Evolutionary conservation across 2,797 vertebrate species (phyloP).

Genomic region (Gallinago nigripennis): DNA sequence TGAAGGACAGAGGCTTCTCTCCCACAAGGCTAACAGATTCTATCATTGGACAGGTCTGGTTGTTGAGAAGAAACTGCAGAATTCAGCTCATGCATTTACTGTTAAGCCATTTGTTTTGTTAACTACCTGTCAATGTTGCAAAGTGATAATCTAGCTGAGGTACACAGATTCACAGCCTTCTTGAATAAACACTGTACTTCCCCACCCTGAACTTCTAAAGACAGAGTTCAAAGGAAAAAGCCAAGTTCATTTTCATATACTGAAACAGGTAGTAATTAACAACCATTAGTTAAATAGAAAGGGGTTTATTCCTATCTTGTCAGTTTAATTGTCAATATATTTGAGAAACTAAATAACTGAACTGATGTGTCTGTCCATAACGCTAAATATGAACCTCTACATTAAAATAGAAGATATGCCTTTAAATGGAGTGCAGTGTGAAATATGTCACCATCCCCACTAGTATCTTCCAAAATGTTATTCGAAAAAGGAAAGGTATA

Average conservation of each 20-base stretch:
- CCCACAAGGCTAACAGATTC: background rate
- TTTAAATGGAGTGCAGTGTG: background rate
- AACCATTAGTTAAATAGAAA: background rate
- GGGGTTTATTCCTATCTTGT: background rate
- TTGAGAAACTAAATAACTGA: background rate
- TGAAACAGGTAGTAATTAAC: conserved; percentile 8
- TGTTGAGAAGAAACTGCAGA: conserved; percentile 49
- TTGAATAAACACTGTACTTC: conserved; percentile 74
- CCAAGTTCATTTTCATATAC: conserved; percentile 64
- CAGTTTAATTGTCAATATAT: background rate
- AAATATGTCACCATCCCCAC: background rate
- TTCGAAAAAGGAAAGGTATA: background rate
- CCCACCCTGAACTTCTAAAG: conserved; percentile 80
- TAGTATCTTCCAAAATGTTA: background rate
- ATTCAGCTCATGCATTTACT: conserved; percentile 34
- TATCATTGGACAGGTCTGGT: background rate
- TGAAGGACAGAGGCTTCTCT: background rate
- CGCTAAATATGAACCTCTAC: background rate
- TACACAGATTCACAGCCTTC: conserved; percentile 60
- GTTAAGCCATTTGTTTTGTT: conserved; percentile 90
- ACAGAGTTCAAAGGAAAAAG: conserved; percentile 74
- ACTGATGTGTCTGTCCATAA: background rate
- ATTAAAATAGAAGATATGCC: background rate
- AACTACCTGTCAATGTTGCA: conserved; percentile 88
- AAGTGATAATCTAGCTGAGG: conserved; percentile 82